Evolutionary conservation across 2,113 vertebrate genomes (phyloP), one percentile per base, ranked within the genome.

Genomic region (Myotis lucifugus): DNA sequence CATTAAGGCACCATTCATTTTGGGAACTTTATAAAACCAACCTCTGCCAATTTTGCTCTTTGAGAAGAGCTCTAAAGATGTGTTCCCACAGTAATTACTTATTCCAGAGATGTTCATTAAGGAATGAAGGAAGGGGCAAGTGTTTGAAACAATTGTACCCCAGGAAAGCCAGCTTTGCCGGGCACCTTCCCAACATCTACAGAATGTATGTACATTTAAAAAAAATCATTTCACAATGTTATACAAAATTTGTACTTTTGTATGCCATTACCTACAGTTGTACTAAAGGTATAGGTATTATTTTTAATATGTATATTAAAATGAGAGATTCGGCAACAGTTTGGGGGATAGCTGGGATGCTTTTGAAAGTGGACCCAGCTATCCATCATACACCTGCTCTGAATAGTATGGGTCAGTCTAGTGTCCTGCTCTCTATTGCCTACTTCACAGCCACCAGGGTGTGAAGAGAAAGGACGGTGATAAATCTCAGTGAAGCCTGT

Each of bases 41-140:
- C 98, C 98, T 98, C 98, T 98, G 98, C 98, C 98, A 98, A 98
- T 98, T 98, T 98, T 98, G 96, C 97, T 98, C 98, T 98, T 98
- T 98, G 98, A 98, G 98, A 98, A 98, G 98, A 98, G 98, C 98
- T 98, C 98, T 98, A 98, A 98, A 98, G 98, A 98, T 98, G 98
- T 98, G 98, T 98, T 98, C 98, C 98, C 98, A 98, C 98, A 98
- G 98, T 98, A 98, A 98, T 98, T 98, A 98, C 98, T 98, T 98
- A 98, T 98, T 98, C 98, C 97, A 98, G 98, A 98, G 98, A 98
- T 98, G 98, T 98, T 98, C 98, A 97, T 98, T 97, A 98, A 97
- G 98, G 98, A 98, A 98, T 98, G 98, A 98, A 98, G 98, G 98
- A 98, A 98, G 97, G 97, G 97, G 98, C 98, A 98, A 98, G 98